Conservation (phyloP, 2,888 invertebrate genomes). For the Papilio gigon region DNA sequence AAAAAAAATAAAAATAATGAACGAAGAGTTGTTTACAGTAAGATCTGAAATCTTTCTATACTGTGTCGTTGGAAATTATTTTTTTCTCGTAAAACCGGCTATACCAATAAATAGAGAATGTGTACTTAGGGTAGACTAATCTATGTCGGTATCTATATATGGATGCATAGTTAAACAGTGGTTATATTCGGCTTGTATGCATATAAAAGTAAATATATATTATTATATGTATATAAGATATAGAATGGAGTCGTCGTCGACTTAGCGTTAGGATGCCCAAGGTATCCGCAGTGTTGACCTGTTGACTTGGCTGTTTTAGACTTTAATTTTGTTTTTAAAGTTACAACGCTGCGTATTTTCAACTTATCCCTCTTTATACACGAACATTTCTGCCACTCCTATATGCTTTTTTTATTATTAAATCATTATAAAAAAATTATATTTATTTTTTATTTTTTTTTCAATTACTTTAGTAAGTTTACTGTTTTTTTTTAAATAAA, state of each 20-base stretch:
- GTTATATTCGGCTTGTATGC: constrained; percentile 74
- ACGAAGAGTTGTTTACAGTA: constrained; percentile 55
- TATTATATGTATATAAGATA: constrained; percentile 63
- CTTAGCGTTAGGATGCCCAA: constrained; percentile 82
- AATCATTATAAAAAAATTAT: constrained; percentile 28
- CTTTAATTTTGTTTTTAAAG: constrained; percentile 56
- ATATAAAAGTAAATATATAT: constrained; percentile 57
- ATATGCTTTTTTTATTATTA: constrained; percentile 40
- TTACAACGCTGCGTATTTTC: constrained; percentile 73
- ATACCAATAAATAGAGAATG: constrained; percentile 67
- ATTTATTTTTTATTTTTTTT: constrained; percentile 34
- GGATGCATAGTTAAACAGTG: constrained; percentile 75
- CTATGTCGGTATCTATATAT: constrained; percentile 67
- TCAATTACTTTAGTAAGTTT: constrained; percentile 52
- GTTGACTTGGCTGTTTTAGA: constrained; percentile 68
- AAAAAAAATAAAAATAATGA: constrained; percentile 50
- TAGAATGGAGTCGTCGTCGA: constrained; percentile 68
- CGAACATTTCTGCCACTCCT: constrained; percentile 51
- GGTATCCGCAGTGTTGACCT: constrained; percentile 78
- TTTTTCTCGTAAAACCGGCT: constrained; percentile 59
- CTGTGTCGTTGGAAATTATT: constrained; percentile 57
- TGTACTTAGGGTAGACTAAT: constrained; percentile 67
- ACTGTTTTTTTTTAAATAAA: constrained; percentile 39
- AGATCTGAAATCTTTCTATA: constrained; percentile 60
- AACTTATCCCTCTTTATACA: constrained; percentile 77